A percentile compares a stretch with the other conserved stretches of the same genome.
Conservation (phyloP, 2,113 vertebrate genomes). For the Microtus oregoni region DNA sequence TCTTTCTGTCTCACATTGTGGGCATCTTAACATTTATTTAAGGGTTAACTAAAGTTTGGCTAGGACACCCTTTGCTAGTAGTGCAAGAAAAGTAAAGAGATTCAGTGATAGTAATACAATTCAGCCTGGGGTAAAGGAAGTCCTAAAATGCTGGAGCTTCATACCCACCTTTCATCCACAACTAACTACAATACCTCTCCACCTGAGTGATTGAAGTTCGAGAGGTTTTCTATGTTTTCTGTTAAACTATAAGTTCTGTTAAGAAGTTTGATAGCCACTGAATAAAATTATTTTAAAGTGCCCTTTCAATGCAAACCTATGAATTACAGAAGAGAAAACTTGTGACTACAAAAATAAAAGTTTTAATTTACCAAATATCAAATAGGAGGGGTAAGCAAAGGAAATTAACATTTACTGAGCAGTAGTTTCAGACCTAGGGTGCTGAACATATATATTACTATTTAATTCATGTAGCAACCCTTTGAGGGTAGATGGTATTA, state of each 20-base stretch:
- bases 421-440: background rate
- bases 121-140: background rate
- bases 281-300: conserved; percentile 29
- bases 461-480: background rate
- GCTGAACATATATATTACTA: background rate
- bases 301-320: background rate
- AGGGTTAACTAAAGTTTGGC: background rate
- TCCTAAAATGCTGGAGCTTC: background rate
- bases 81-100: background rate
- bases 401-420: background rate
- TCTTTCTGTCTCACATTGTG: background rate
- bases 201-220: background rate
- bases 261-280: conserved; percentile 16
- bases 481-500: background rate
- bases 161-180: background rate
- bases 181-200: background rate
- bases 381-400: background rate
- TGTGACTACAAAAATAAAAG: conserved; percentile 20
- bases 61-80: background rate
- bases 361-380: conserved; percentile 16
- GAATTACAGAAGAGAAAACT: conserved; percentile 11
- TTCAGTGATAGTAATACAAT: background rate
- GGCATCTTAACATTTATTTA: background rate
- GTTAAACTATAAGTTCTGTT: background rate
- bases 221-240: background rate